A percentile compares a stretch with the other conserved stretches of the same genome.
Evolutionary conservation across 2,888 invertebrate species (phyloP).

Genomic region (Caenorhabditis afra): DNA sequence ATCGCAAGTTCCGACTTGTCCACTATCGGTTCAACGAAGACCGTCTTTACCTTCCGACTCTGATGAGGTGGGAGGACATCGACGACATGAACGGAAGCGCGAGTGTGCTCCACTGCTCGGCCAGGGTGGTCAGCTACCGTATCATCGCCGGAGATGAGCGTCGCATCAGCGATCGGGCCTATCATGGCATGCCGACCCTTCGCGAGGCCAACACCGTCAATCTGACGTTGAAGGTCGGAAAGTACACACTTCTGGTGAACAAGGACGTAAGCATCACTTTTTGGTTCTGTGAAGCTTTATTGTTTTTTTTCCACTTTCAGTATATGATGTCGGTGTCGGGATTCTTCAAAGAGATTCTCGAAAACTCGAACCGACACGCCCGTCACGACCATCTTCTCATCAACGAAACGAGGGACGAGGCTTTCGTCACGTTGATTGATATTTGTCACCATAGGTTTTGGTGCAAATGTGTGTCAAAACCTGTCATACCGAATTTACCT

Average conservation of each 20-base stretch:
- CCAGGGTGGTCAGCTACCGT: constrained; percentile 2
- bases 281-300: not conserved
- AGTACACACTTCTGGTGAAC: constrained; percentile 19
- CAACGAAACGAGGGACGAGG: constrained; percentile 11
- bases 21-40: constrained; percentile 12
- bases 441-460: constrained; percentile 39
- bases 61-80: constrained; percentile 21
- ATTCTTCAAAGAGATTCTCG: constrained; percentile 8
- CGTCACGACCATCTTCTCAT: constrained; percentile 9
- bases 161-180: not conserved
- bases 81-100: not conserved
- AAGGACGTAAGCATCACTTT: too few species aligned
- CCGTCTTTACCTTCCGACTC: constrained; percentile 23
- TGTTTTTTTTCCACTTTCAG: not conserved
- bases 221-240: constrained; percentile 9
- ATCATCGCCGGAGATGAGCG: constrained; percentile 8
- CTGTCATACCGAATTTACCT: not conserved
- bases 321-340: constrained; percentile 28
- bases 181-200: constrained; percentile 10
- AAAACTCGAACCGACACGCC: constrained; percentile 8
- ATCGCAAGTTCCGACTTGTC: too few species aligned
- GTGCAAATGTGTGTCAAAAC: constrained; percentile 24
- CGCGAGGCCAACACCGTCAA: constrained; percentile 4
- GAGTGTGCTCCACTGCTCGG: constrained; percentile 12
- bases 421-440: constrained; percentile 33